phyloP scores from a whole-genome alignment of 2,113 vertebrate species.

The Numida meleagris region DNA sequence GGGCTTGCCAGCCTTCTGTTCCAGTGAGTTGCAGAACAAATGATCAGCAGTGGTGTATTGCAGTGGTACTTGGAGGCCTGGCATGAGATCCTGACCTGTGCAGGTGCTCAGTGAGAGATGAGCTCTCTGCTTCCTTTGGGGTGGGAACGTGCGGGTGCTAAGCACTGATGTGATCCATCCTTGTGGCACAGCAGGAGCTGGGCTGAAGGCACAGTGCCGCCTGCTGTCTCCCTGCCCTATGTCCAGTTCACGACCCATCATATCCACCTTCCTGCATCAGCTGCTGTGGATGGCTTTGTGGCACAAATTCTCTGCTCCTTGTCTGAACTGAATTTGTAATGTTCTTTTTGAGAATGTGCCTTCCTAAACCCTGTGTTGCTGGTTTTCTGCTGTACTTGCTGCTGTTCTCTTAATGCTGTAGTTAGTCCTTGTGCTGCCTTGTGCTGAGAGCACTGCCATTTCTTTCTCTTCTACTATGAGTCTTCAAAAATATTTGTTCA shows the following conservation, averaged over 20 bases:
- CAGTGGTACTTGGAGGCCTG: neutral
- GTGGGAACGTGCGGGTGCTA: rapidly evolving
- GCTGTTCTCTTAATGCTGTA: rapidly evolving
- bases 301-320: neutral
- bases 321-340: neutral
- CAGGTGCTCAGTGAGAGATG: rapidly evolving
- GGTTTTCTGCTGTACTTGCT: neutral
- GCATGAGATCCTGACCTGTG: neutral
- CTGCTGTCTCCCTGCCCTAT: neutral
- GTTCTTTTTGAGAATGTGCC: neutral
- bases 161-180: neutral
- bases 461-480: neutral
- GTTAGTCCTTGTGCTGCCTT: rapidly evolving
- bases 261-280: neutral
- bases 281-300: neutral
- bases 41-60: neutral
- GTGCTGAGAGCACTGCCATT: neutral
- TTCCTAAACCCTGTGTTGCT: rapidly evolving
- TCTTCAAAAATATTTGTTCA: neutral
- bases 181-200: rapidly evolving
- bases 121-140: rapidly evolving
- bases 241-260: rapidly evolving
- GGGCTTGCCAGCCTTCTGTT: neutral
- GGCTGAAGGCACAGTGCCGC: neutral
- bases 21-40: neutral